phyloP scores from a whole-genome alignment of 2,797 vertebrate genomes.

The Myotis findleyi region DNA sequence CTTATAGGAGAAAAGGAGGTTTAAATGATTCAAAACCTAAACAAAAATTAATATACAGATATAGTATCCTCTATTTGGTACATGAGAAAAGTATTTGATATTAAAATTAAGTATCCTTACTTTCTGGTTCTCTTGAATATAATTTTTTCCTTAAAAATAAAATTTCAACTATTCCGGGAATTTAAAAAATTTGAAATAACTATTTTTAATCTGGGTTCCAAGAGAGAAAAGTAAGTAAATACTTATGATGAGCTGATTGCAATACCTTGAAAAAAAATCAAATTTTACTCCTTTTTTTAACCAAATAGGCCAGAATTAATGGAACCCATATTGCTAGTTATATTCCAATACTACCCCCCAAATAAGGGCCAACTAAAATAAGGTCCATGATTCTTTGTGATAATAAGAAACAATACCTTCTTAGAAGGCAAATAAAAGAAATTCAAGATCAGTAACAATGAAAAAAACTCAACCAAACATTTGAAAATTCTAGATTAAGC shows the following conservation, averaged over 20 bases:
- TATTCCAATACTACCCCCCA: conserved; percentile 16
- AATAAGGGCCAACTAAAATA: conserved; percentile 48
- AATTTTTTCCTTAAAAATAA: conserved; percentile 49
- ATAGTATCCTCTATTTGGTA: not conserved
- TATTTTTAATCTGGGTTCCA: conserved; percentile 54
- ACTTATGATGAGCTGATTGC: not conserved
- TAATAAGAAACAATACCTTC: conserved; percentile 48
- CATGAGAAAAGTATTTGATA: not conserved
- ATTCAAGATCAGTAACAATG: conserved; percentile 13
- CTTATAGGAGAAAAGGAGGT: not conserved
- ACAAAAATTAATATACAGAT: not conserved
- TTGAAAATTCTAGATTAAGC: conserved; percentile 25
- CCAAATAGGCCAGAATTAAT: conserved; percentile 29
- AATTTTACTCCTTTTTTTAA: conserved; percentile 53
- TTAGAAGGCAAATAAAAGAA: conserved; percentile 73
- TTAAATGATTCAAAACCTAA: conserved; percentile 50
- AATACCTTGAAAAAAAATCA: conserved; percentile 38
- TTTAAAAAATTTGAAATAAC: conserved; percentile 33
- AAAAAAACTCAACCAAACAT: conserved; percentile 62
- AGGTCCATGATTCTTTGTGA: conserved; percentile 34
- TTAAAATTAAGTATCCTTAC: conserved; percentile 38
- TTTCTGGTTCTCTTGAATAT: conserved; percentile 51
- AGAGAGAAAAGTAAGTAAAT: conserved; percentile 14
- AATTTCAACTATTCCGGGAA: conserved; percentile 54
- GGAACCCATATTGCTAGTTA: not conserved